Base-by-base conservation (phyloP, 64 coral and sea anemone species). In the Pocillopora verrucosa region DNA sequence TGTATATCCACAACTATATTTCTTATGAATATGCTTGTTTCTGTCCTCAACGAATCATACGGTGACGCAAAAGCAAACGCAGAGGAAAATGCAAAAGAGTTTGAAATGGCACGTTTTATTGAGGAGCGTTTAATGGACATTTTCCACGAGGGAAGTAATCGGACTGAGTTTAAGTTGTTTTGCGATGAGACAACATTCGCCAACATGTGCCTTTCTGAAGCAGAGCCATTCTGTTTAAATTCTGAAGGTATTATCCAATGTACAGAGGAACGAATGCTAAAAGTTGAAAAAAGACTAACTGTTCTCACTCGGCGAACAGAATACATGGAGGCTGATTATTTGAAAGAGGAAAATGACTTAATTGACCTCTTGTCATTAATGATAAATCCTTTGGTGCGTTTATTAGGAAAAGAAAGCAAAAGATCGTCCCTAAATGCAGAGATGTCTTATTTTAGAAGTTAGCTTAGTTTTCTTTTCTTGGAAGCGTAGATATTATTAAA, bases 41-140 rank as follows among this genome's bases (percentile, higher is more conserved):
- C 86, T n/a, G 76, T 98, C n/a, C 73, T 98, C 0, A 94, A 98
- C 20, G 92, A 98, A 37, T 94, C 95, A 16, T 98, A 98, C 84
- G 67, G 70, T 4, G 92, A 98, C 24, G 86, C 91, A 30, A 92
- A 89, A 34, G 74, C 58, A 9, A 84, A 98, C 68, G 58, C 79
- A 19, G 85, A 98, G 20, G 76, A 84, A 60, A 88, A 91, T 35
- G 75, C 84, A 56, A 79, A 91, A 14, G 88, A 91, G 37, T 77
- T 98, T 75, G 89, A 94, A 89, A 98, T 98, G 86, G 88, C 92
- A 13, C 89, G 86, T n/a, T 96, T 93, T 60, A 93, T 96, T 56
- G 24, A 74, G 51, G 64, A 90, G 76, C 82, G 91, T 13, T 25
- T 96, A 22, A 83, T 37, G 57, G 76, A 86, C n/a, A 92, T 92